Evolutionary conservation across 2,888 invertebrate species (phyloP).

Genomic region (Neoaliturus tenellus): DNA sequence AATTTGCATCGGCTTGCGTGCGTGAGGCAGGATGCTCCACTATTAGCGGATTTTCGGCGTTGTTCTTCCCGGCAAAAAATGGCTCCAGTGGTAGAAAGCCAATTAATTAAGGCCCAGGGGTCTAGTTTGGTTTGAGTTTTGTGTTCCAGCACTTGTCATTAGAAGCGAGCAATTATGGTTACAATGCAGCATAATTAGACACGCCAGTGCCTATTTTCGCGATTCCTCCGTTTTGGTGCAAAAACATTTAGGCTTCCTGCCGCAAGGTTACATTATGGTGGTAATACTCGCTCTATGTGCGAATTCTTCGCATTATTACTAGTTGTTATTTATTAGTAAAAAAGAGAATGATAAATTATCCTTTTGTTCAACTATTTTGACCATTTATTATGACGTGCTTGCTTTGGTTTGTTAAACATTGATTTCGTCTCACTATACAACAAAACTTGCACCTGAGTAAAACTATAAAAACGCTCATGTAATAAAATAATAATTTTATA

Average conservation of each 20-base stretch:
- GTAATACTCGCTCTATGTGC: too few species aligned
- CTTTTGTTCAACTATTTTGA: too few species aligned
- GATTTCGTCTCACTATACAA: too few species aligned
- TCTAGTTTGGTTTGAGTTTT: constrained; percentile 23
- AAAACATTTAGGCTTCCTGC: constrained; percentile 16
- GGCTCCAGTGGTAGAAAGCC: constrained; percentile 32
- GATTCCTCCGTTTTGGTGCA: not conserved
- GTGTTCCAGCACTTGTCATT: constrained; percentile 18
- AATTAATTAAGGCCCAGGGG: constrained; percentile 15
- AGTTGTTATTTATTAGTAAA: too few species aligned
- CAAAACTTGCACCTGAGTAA: too few species aligned
- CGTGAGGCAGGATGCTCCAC: constrained; percentile 17
- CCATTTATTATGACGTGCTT: too few species aligned
- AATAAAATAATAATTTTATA: too few species aligned
- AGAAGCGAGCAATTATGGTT: not conserved
- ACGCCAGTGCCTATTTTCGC: constrained; percentile 19
- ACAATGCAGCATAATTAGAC: constrained; percentile 38
- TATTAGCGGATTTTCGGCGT: constrained; percentile 36
- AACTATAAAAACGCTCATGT: too few species aligned
- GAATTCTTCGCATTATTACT: too few species aligned
- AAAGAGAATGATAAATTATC: too few species aligned
- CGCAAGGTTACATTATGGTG: too few species aligned
- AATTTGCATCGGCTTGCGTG: constrained; percentile 38
- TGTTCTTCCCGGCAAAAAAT: constrained; percentile 7
- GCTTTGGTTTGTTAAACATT: too few species aligned